A percentile compares a stretch with the other conserved stretches of the same genome.
phyloP scores from a whole-genome alignment of 2,113 vertebrate genomes.

The Sander lucioperca region DNA sequence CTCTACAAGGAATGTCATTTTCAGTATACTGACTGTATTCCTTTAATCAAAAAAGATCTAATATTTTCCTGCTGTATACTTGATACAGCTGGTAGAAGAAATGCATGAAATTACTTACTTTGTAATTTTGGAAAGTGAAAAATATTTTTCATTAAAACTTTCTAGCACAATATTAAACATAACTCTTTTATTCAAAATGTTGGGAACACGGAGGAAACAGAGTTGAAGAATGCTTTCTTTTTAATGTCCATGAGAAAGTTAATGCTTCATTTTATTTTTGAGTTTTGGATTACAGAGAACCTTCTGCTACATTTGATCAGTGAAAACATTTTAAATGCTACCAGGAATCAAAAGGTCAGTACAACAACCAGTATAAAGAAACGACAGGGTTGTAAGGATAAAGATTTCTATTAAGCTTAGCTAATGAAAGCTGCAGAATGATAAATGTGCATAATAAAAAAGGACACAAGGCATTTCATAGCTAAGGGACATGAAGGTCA shows the following conservation, averaged over 20 bases:
- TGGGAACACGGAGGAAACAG: background rate
- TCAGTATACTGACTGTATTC: background rate
- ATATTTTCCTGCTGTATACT: background rate
- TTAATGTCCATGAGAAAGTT: background rate
- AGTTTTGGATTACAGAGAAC: background rate
- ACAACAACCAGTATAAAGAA: background rate
- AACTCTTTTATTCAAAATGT: background rate
- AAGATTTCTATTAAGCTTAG: background rate
- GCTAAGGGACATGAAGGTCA: background rate
- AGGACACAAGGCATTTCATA: background rate
- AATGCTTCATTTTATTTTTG: background rate
- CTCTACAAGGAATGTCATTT: constrained; percentile 2
- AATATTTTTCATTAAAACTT: background rate
- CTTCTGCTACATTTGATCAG: no score
- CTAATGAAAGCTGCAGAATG: background rate
- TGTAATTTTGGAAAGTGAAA: background rate
- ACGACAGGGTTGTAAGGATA: background rate
- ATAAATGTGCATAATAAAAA: background rate
- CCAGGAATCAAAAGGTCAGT: background rate
- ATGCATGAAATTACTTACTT: background rate
- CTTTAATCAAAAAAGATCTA: background rate
- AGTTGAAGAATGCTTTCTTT: background rate
- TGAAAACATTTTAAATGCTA: background rate
- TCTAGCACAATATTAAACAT: no score
- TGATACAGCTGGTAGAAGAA: background rate